Evolutionary conservation across 2,797 vertebrate genomes (phyloP), one percentile per base, ranked within the genome.

Genomic region (Sebastes hopkinsi): DNA sequence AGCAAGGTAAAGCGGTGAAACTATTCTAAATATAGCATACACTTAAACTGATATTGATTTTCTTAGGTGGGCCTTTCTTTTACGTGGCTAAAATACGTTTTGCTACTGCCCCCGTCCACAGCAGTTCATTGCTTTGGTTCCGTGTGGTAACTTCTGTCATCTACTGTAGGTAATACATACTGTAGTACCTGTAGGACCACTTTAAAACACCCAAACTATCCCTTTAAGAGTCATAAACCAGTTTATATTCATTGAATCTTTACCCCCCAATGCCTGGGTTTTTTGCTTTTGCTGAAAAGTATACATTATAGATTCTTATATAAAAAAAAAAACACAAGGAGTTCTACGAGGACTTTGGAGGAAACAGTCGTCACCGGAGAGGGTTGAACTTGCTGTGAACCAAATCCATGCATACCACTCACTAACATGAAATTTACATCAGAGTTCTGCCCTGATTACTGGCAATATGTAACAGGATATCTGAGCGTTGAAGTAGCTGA

Each of bases 301-400:
- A 7, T 2, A 38, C 36, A 68, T n/a, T 16, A 52, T 52, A 65
- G 22, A 42, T 16, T 54, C 52, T 60, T 22, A 12, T 22, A 16
- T 23, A 30, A 29, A 4, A 14, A 55, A 13, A 42, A 23, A 23
- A 46, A 29, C 13, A 29, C 27, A 59, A 18, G n/a, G 20, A 20
- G 11, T 67, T 60, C 4, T 16, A 3, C 2, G 1, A 62, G n/a
- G 3, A 64, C 22, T 55, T 55, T 8, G 11, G 4, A 71, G 67
- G 56, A 30, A 54, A 20, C 38, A 27, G 6, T 14, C 1, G 27
- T 79, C n/a, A 32, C 65, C 67, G 32, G 23, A 3, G 54, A 59
- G 13, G 29, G n/a, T 5, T 77, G 61, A 81, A 79, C 62, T 82
- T 13, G n/a, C 46, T 25, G 58, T 77, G 66, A 75, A 55, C 68